A percentile compares a stretch with the other conserved stretches of the same genome.
These are phyloP conservation scores for Muschampia plurimacula DNA, from an alignment of 2,888 invertebrate species.

Conservation along the genomic window DNA sequence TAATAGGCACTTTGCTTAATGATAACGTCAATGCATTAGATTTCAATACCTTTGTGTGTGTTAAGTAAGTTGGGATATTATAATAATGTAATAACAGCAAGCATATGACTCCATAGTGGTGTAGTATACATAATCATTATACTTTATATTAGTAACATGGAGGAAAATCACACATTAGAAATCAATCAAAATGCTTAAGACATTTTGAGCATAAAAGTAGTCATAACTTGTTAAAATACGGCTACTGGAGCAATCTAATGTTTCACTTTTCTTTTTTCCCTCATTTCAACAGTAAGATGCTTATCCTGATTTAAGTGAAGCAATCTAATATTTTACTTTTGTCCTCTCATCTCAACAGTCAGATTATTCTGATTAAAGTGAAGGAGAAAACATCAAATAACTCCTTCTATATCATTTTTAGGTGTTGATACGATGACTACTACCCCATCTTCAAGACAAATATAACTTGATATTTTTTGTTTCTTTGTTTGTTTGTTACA, in stretches of 20 bases:
- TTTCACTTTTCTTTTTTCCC: neutral
- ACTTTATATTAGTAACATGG: too few relatives aligned
- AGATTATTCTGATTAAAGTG: slow-evolving; percentile 9
- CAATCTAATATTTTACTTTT: slow-evolving; percentile 1
- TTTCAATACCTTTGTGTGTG: too few relatives aligned
- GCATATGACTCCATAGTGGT: too few relatives aligned
- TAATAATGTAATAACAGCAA: too few relatives aligned
- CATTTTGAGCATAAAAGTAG: too few relatives aligned
- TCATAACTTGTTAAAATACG: neutral
- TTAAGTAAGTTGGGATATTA: neutral
- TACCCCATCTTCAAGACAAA: neutral
- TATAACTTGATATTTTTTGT: too few relatives aligned
- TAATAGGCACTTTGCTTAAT: too few relatives aligned
- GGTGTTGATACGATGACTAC: neutral
- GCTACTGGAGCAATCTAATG: neutral
- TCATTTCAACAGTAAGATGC: slow-evolving; percentile 1
- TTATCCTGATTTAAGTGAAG: slow-evolving; percentile 3
- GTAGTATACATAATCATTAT: too few relatives aligned
- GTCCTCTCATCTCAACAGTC: neutral
- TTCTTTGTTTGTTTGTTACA: too few relatives aligned
- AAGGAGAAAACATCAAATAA: neutral
- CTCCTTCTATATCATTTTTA: slow-evolving; percentile 5
- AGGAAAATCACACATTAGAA: too few relatives aligned
- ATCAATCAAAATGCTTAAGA: neutral
- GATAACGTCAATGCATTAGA: too few relatives aligned